Conservation (phyloP, 2,797 vertebrate genomes). For the Ara ararauna region DNA sequence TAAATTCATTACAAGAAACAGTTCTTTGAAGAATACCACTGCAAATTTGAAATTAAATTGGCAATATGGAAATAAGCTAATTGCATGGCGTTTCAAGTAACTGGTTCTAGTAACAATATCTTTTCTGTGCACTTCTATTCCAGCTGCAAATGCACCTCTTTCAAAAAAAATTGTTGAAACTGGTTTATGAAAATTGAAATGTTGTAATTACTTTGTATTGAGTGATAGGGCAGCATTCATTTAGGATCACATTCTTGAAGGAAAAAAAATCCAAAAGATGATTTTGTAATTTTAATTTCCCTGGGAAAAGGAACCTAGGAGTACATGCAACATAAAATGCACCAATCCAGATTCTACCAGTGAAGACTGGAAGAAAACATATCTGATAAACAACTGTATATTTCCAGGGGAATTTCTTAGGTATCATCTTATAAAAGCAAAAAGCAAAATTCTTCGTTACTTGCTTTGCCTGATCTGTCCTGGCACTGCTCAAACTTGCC, state of each 20-base stretch:
- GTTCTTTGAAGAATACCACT: slow-evolving; percentile 45
- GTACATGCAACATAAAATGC: rapidly evolving
- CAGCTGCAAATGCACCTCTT: background rate
- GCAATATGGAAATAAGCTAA: slow-evolving; percentile 34
- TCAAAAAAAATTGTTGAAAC: background rate
- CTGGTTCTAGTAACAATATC: background rate
- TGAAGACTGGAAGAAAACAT: background rate
- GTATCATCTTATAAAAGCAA: background rate
- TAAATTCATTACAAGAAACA: slow-evolving; percentile 52
- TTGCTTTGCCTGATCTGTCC: background rate
- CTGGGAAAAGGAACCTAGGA: background rate
- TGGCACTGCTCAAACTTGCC: rapidly evolving
- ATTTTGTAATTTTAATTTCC: background rate
- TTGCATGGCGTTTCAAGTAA: background rate
- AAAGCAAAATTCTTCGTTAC: background rate
- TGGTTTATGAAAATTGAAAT: background rate
- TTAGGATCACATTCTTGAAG: background rate
- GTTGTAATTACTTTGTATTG: background rate
- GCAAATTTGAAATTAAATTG: slow-evolving; percentile 13
- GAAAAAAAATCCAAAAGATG: background rate
- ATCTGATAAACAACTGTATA: background rate
- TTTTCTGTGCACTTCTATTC: background rate
- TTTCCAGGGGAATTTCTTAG: background rate
- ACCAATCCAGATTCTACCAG: background rate
- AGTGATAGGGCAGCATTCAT: background rate